Conservation (phyloP, 2,888 invertebrate genomes). For the Oscheius sp. region DNA sequence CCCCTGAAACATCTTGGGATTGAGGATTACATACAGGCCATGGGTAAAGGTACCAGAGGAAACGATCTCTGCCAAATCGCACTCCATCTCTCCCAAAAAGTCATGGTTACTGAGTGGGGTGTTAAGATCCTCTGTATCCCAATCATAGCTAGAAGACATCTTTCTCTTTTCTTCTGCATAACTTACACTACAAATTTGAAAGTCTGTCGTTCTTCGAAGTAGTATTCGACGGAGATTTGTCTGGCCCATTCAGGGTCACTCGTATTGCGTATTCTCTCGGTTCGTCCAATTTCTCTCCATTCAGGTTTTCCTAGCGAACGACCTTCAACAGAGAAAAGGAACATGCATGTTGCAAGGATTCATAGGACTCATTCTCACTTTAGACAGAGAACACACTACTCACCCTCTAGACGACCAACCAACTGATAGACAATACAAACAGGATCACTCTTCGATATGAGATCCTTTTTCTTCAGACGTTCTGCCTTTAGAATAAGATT, state of each 20-base stretch:
- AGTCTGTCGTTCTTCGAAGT: slow-evolving; percentile 64
- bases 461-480: slow-evolving; percentile 60
- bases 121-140: slow-evolving; percentile 45
- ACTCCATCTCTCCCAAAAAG: slow-evolving; percentile 75
- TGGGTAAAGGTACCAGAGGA: slow-evolving; percentile 44
- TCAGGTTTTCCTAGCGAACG: background rate
- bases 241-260: slow-evolving; percentile 63
- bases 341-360: background rate
- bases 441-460: slow-evolving; percentile 69
- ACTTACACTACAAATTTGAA: slow-evolving; percentile 64
- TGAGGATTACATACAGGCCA: slow-evolving; percentile 6
- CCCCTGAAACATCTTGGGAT: too few relatives aligned
- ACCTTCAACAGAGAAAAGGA: slow-evolving; percentile 6
- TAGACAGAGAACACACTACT: slow-evolving; percentile 6
- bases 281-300: slow-evolving; percentile 62
- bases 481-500: slow-evolving; percentile 29
- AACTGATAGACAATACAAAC: slow-evolving; percentile 55
- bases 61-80: slow-evolving; percentile 76
- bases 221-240: slow-evolving; percentile 60
- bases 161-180: background rate
- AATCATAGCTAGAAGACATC: slow-evolving; percentile 61
- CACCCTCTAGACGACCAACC: slow-evolving; percentile 7
- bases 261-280: slow-evolving; percentile 64
- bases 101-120: slow-evolving; percentile 67
- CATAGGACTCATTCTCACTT: background rate